Conservation (phyloP, 2,888 invertebrate species). For the Brenthis hecate region DNA sequence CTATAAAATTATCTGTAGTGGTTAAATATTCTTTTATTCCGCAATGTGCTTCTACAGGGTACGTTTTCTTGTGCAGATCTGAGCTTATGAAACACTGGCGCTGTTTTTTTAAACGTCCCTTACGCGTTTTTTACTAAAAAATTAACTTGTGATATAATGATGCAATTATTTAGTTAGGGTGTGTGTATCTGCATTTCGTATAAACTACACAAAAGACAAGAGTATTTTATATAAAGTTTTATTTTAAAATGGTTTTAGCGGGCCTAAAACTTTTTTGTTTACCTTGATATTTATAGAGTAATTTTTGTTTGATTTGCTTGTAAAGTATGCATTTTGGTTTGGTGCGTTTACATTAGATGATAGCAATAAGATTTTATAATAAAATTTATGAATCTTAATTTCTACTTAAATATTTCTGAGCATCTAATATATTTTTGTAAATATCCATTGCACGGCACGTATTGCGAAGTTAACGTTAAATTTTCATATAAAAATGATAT, state of each 20-base stretch:
- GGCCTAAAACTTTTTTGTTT: constrained; percentile 2
- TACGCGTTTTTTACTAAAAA: neutral
- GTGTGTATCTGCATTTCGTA: constrained; percentile 1
- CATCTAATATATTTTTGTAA: constrained; percentile 9
- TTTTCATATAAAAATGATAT: constrained; percentile 2
- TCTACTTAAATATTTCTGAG: neutral
- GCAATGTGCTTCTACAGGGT: constrained; percentile 3
- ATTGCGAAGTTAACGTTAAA: neutral
- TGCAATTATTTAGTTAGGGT: neutral
- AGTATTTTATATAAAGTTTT: neutral
- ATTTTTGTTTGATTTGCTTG: neutral
- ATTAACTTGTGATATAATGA: neutral
- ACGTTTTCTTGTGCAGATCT: constrained; percentile 1
- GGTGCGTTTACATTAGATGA: neutral
- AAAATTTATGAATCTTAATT: neutral
- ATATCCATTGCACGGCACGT: constrained; percentile 17
- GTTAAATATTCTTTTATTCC: constrained; percentile 1
- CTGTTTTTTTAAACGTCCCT: constrained; percentile 3
- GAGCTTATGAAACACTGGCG: constrained; percentile 7
- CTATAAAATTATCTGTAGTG: no score
- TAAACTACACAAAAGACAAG: neutral
- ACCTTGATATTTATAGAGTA: neutral
- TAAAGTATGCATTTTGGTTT: neutral
- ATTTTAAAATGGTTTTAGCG: constrained; percentile 5
- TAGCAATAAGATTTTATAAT: neutral